A percentile compares a stretch with the other conserved stretches of the same genome.
Evolutionary conservation across 2,888 invertebrate genomes (phyloP).

Genomic region (Neoscelio sp.): DNA sequence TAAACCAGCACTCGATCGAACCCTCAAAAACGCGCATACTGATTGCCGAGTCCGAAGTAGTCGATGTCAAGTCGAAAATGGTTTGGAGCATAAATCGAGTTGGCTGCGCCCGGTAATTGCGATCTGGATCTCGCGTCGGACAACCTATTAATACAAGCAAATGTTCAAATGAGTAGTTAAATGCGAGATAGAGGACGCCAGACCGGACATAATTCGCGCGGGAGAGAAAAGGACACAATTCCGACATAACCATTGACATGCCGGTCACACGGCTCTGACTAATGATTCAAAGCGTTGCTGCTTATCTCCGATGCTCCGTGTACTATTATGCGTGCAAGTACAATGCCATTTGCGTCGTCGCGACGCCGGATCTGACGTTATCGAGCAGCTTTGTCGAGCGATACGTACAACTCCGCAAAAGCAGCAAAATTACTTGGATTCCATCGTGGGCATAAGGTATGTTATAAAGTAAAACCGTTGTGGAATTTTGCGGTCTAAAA

Average conservation of each 20-base stretch:
- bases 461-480: conserved; percentile 51
- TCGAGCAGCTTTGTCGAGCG: conserved; percentile 52
- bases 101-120: conserved; percentile 42
- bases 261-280: conserved; percentile 46
- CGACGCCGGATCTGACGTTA: conserved; percentile 33
- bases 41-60: not conserved
- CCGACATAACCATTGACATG: conserved; percentile 54
- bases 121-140: conserved; percentile 43
- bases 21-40: not conserved
- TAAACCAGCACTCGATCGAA: conserved; percentile 6
- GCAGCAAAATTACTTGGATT: conserved; percentile 48
- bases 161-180: conserved; percentile 53
- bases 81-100: conserved; percentile 39
- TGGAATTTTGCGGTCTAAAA: conserved; percentile 56
- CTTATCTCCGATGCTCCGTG: conserved; percentile 42
- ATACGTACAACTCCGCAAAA: conserved; percentile 40
- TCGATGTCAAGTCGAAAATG: conserved; percentile 6
- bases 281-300: conserved; percentile 53
- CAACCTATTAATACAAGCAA: conserved; percentile 54
- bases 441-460: conserved; percentile 38
- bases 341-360: conserved; percentile 39
- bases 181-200: conserved; percentile 11
- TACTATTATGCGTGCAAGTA: conserved; percentile 36
- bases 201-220: conserved; percentile 3
- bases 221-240: conserved; percentile 33